Evolutionary conservation across 1,140 invertebrate genomes (phyloP), one percentile per base, ranked within the genome.

Genomic region (Brachystomella parvula): DNA sequence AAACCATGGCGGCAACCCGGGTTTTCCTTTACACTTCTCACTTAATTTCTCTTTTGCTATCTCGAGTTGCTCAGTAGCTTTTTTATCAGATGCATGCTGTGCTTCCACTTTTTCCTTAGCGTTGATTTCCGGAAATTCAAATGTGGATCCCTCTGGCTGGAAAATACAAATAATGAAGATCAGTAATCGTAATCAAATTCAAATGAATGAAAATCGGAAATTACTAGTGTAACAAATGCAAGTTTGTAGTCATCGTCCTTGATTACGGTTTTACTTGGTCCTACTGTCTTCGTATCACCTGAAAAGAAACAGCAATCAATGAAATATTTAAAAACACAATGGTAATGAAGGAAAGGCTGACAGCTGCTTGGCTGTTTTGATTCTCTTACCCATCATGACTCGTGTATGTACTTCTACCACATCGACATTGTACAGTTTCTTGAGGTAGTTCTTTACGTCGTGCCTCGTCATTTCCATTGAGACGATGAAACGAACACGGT

Each of bases 381-480:
- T 21, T 21, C 28, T 28, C 71, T 81, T 82, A 70, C 89, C 89
- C 70, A 86, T 65, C 49, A 80, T 79, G 65, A 92, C 89, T 68
- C 82, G 81, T 0, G 87, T 90, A 49, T 83, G 79, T 0, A 96
- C 86, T 75, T 87, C 77, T 2, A 86, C 77, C 3, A 90, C 85
- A 2, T 83, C 82, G 0, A 97, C 78, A 69, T 92, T 87, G 74
- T 97, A 98, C 71, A 98, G 96, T 79, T 96, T 96, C 76, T 94
- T 87, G 63, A 98, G 79, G 79, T 98, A 97, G 80, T 94, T 94
- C 77, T 86, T 88, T 0, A 97, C 82, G 78, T 98, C 94, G 69
- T 81, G 74, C 78, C 83, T 86, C 17, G 89, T 94, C 85, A 94
- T 94, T 80, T 82, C 76, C 77, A 89, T 87, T 3, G 93, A 93